These are phyloP conservation scores for Heliconius melpomene DNA, from an alignment of 1,140 invertebrate genomes.

Conservation along the genomic window DNA sequence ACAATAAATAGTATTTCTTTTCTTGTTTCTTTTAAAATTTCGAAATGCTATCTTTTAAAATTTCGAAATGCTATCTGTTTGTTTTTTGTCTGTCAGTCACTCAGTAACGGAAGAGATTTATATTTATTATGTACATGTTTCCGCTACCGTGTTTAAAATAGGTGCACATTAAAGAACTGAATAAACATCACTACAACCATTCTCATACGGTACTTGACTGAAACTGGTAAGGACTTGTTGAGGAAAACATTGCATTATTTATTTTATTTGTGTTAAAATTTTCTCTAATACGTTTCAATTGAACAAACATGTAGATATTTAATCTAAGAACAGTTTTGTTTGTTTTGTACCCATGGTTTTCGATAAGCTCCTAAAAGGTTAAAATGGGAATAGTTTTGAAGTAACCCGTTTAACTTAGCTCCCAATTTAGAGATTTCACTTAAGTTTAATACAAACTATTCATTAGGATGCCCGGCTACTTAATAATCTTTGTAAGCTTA, in stretches of 20 bases:
- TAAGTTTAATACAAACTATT: neutral
- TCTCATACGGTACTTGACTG: no score
- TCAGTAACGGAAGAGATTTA: no score
- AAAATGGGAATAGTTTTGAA: constrained; percentile 24
- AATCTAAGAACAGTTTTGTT: neutral
- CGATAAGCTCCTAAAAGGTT: constrained; percentile 16
- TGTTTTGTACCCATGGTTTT: neutral
- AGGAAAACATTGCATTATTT: no score
- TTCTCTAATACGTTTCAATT: neutral
- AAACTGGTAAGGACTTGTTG: no score
- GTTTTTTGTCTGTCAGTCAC: no score
- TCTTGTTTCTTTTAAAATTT: no score
- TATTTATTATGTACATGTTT: neutral
- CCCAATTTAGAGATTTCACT: neutral
- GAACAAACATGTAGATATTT: neutral
- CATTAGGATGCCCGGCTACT: neutral
- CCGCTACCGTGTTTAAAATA: neutral
- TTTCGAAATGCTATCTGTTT: no score
- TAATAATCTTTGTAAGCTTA: neutral
- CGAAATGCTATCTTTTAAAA: no score
- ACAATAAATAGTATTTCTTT: no score
- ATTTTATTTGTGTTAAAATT: no score
- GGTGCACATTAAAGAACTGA: neutral
- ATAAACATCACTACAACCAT: no score
- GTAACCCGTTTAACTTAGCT: neutral